Conservation (phyloP, 2,113 vertebrate genomes). For the Lonchura striata region DNA sequence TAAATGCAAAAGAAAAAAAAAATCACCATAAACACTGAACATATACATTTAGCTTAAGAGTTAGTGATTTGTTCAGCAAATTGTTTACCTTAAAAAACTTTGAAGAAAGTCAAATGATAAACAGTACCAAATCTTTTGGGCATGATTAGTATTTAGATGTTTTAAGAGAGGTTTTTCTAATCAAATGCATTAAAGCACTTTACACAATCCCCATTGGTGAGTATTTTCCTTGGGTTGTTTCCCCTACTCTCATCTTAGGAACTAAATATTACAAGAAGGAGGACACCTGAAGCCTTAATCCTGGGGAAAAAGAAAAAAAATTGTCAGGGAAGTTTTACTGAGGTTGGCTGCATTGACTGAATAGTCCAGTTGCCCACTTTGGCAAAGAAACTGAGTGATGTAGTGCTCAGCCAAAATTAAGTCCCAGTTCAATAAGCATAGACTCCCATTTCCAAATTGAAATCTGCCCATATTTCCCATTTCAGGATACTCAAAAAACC, state of each 20-base stretch:
- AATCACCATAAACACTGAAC: neutral
- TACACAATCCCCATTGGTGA: neutral
- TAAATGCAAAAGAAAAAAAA: neutral
- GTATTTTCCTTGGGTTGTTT: neutral
- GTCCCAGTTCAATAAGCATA: neutral
- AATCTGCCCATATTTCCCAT: neutral
- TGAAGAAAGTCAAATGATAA: neutral
- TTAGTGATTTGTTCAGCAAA: neutral
- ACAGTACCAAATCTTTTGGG: neutral
- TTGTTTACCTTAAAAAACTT: neutral
- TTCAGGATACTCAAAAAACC: neutral
- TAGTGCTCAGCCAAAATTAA: neutral
- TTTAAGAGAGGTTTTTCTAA: neutral
- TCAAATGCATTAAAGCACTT: neutral
- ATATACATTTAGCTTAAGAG: neutral
- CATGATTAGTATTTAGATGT: neutral
- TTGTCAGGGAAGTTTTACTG: neutral
- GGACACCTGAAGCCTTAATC: neutral
- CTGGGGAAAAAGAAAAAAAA: neutral
- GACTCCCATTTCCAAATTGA: neutral
- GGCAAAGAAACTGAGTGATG: neutral
- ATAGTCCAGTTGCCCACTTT: neutral
- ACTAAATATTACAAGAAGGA: neutral
- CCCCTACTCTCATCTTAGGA: neutral
- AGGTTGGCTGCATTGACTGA: neutral